Percentiles rank a stretch among this genome's conserved stretches.
phyloP scores from a whole-genome alignment of 2,888 invertebrate genomes.

The Euclidia mi region DNA sequence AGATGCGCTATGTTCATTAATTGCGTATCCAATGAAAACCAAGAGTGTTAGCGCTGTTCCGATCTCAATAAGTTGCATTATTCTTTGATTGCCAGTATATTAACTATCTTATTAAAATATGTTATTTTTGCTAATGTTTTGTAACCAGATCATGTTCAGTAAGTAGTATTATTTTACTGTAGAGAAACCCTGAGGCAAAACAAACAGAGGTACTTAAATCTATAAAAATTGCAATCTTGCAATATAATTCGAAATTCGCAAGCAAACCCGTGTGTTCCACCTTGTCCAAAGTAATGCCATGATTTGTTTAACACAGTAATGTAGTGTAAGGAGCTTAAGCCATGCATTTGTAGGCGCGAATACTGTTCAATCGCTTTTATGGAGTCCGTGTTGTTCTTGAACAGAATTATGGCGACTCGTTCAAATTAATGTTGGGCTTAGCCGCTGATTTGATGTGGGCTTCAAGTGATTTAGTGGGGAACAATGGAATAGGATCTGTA shows the following conservation, averaged over 20 bases:
- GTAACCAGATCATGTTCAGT: no score
- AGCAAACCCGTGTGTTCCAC: slow-evolving; percentile 24
- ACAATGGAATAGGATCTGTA: slow-evolving; percentile 26
- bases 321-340: slow-evolving; percentile 64
- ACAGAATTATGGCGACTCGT: slow-evolving; percentile 46
- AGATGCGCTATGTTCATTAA: no score
- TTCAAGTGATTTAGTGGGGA: slow-evolving; percentile 39
- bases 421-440: slow-evolving; percentile 41
- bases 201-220: no score
- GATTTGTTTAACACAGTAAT: slow-evolving; percentile 72
- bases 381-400: slow-evolving; percentile 66
- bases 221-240: no score
- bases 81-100: no score
- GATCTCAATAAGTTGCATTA: no score
- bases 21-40: no score
- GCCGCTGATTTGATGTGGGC: slow-evolving; percentile 51
- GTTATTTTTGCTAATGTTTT: no score
- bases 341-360: slow-evolving; percentile 67
- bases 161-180: no score
- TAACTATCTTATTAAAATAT: no score
- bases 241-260: slow-evolving; percentile 4
- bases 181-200: no score
- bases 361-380: slow-evolving; percentile 65
- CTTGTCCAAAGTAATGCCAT: slow-evolving; percentile 51
- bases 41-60: no score